phyloP scores from a whole-genome alignment of 1,140 invertebrate species.

The Calycopis cecrops region DNA sequence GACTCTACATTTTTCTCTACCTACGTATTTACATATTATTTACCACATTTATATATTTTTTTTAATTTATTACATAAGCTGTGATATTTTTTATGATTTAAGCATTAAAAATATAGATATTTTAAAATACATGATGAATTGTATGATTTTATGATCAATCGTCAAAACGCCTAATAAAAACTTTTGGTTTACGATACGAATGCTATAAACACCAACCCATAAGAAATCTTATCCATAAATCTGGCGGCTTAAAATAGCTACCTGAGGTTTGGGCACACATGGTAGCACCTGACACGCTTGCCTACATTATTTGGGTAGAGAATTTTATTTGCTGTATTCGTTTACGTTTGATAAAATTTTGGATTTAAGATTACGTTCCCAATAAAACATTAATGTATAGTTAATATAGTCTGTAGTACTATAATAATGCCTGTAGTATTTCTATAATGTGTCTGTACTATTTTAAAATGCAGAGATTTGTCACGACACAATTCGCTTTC shows the following conservation, averaged over 20 bases:
- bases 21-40: neutral
- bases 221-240: slow-evolving; percentile 9
- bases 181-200: slow-evolving; percentile 7
- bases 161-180: neutral
- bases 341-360: neutral
- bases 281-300: slow-evolving; percentile 51
- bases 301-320: slow-evolving; percentile 21
- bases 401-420: neutral
- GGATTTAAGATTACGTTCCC: neutral
- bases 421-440: neutral
- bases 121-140: neutral
- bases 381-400: neutral
- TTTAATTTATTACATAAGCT: neutral
- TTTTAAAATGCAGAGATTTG: neutral
- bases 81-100: neutral
- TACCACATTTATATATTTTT: neutral
- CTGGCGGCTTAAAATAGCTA: slow-evolving; percentile 11
- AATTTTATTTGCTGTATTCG: slow-evolving; percentile 16
- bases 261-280: slow-evolving; percentile 40
- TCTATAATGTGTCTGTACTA: neutral
- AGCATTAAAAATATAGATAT: neutral
- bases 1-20: slow-evolving; percentile 2
- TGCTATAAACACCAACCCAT: slow-evolving; percentile 6
- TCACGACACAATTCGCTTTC: neutral
- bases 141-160: slow-evolving; percentile 5